Base-by-base conservation (phyloP, 2,888 invertebrate genomes). In the Endotricha flammealis region DNA sequence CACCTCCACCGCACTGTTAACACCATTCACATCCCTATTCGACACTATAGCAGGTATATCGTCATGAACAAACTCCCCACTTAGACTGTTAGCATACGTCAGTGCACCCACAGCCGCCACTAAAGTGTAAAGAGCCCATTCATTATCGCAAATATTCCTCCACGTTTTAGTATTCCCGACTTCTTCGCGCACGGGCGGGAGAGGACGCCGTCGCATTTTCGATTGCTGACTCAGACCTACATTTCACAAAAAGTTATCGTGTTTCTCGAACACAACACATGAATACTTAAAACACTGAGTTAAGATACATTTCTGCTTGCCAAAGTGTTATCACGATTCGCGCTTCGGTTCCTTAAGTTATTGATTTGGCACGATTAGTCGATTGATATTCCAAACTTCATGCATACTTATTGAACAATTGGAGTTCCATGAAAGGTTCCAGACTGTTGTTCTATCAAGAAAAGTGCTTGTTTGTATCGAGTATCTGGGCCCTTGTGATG, bases 51-150 rank as follows among this genome's bases (percentile, higher is more conserved):
- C 95, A 39, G 94, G 94, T 49, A 95, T 91, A 70, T 96, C 95
- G 66, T 95, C 95, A 80, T 96, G 95, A 45, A 96, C 95, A 65
- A 95, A 95, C 68, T 95, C 94, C 29, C 94, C 94, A 50, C 87
- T 85, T 48, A 94, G 81, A 36, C 93, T 92, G 73, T 94, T 94
- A 28, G 90, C 83, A 72, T 94, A 94, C 50, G 91, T 91, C 31
- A 90, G 79, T 11, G 91, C 83, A 10, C 93, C 92, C 7, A 92
- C 91, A 16, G 90, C 83, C 35, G 90, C 89, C 30, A 93, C 91
- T 12, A 91, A 71, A 11, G 85, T 75, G 62, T 92, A 92, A 36
- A 91, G 79, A 42, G 87, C 87, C 89, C 90, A 91, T 33, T 90
- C 89, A 48, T 71, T 85, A 25, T 83, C 75, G 61, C 72, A 79